Conservation (phyloP, 2,797 vertebrate genomes). For the Heliangelus exortis region DNA sequence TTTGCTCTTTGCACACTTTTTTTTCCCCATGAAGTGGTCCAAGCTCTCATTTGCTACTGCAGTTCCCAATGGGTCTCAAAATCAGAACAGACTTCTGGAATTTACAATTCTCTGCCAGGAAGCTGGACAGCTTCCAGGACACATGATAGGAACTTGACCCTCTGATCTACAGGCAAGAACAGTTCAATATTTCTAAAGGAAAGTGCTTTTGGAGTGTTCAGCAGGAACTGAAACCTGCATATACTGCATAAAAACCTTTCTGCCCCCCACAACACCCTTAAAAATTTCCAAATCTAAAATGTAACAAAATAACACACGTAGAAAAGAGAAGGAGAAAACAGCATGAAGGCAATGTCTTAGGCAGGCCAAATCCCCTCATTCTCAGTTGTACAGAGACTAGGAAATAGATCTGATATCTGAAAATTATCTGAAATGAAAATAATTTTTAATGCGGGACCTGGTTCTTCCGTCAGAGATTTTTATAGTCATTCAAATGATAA, state of each 20-base stretch:
- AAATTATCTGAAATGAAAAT: not conserved
- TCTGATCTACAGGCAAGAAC: not conserved
- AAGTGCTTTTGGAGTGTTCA: not conserved
- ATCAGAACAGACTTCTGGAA: slow-evolving; percentile 9
- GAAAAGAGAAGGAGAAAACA: not conserved
- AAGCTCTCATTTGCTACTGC: slow-evolving; percentile 17
- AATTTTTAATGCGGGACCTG: not conserved
- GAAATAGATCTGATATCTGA: not conserved
- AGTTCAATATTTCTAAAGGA: not conserved
- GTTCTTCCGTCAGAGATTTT: not conserved
- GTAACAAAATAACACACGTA: not conserved
- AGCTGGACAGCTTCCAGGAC: slow-evolving; percentile 34
- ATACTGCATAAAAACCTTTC: not conserved
- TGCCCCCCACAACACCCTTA: no score
- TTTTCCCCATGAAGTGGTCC: not conserved
- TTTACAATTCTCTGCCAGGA: not conserved
- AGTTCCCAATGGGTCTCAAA: not conserved
- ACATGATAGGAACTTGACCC: not conserved
- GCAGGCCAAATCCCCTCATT: not conserved
- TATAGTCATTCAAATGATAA: not conserved
- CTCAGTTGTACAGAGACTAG: not conserved
- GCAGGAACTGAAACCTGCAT: not conserved
- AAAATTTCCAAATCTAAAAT: not conserved
- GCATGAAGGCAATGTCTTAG: not conserved
- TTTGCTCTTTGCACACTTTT: not conserved